Base-by-base conservation (phyloP, 2,797 vertebrate species). In the Pachyuromys duprasi region DNA sequence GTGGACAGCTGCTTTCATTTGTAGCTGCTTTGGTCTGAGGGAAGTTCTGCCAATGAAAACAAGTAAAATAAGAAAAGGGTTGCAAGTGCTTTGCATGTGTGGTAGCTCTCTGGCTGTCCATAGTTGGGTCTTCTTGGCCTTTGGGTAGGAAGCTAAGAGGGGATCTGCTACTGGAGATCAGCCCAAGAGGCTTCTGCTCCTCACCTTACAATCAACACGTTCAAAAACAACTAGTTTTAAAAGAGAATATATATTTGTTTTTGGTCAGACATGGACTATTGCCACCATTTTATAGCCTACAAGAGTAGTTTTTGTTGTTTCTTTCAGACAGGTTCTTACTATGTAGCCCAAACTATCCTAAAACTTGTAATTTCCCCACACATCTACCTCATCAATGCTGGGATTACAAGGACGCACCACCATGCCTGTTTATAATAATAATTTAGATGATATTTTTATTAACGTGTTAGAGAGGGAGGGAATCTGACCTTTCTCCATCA, bases 1-100 rank as follows among this genome's bases (percentile, higher is more conserved):
- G 57, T 45, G 96, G 96, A 78, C 97, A 97, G 97, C 97, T 97
- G 96, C 96, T 96, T 97, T 92, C 92, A 91, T 83, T 96, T 86
- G 95, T 74, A 62, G 86, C 92, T 94, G 94, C 92, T 96, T 88
- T 91, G 93, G 89, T 62, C 39, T 91, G 86, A 83, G 95, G 81
- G 76, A 89, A 69, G 9, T 31, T 86, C 89, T 91, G 95, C 96
- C 97, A 91, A 92, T 42, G 86, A 87, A 90, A 96, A 95, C 74
- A 96, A 95, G 92, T 65, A 95, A 86, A 96, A 53, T n/a, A 86
- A 94, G 90, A 86, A 95, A 93, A 98, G 57, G 94, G 90, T 33
- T 60, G 36, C 42, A 63, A 94, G 92, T 53, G 86, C 83, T 96
- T 11, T 84, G 93, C 83, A 65, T 93, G 90, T 75, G 94, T 70